phyloP scores from a whole-genome alignment of 2,888 invertebrate genomes.

The Antheraea yamamai region DNA sequence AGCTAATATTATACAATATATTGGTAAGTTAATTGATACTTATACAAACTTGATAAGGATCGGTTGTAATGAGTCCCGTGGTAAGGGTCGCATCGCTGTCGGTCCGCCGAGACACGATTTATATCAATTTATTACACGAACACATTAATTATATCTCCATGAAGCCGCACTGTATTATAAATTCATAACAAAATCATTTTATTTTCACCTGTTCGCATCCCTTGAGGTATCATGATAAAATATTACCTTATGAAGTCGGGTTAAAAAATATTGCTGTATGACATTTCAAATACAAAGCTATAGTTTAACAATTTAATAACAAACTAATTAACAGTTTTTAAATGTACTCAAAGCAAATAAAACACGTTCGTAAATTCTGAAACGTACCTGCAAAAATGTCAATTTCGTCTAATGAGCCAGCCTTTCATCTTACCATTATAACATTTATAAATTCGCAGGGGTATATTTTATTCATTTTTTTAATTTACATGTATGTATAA shows the following conservation, averaged over 20 bases:
- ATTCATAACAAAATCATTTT: conserved; percentile 32
- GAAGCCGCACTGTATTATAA: conserved; percentile 29
- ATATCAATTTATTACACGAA: conserved; percentile 41
- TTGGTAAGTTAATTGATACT: too few relatives aligned
- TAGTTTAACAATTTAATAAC: too few relatives aligned
- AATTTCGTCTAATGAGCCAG: neutral
- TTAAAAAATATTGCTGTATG: neutral
- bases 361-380: neutral
- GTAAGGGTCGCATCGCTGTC: conserved; percentile 24
- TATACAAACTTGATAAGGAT: neutral
- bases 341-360: neutral
- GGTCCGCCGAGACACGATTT: conserved; percentile 37
- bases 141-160: conserved; percentile 28
- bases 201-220: conserved; percentile 25
- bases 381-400: neutral
- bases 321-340: too few relatives aligned
- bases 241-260: neutral
- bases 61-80: conserved; percentile 1
- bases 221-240: conserved; percentile 4
- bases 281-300: neutral
- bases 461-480: neutral
- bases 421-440: neutral
- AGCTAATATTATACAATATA: too few relatives aligned
- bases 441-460: neutral
- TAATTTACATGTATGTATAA: too few relatives aligned